phyloP scores from a whole-genome alignment of 2,113 vertebrate genomes.

The Pachyramphus minor region DNA sequence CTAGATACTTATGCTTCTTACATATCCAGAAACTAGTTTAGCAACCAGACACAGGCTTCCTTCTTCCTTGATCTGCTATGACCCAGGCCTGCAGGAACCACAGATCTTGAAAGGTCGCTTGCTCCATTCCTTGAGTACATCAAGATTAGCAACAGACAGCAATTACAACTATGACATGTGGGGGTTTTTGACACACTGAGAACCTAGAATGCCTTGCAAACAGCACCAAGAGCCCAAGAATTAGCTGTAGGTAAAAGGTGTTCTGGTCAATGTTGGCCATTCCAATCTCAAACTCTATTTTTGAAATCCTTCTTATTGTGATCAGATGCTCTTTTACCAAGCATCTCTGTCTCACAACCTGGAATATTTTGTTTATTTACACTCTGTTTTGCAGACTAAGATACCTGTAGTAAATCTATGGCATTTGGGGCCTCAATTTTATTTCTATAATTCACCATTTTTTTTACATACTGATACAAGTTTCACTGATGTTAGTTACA shows the following conservation, averaged over 20 bases:
- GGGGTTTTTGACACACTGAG: not conserved
- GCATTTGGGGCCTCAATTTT: not conserved
- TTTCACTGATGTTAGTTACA: not conserved
- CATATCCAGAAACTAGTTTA: not conserved
- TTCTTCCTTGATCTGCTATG: not conserved
- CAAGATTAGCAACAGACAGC: not conserved
- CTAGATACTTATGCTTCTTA: not conserved
- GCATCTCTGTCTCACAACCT: not conserved
- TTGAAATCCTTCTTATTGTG: not conserved
- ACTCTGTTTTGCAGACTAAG: not conserved
- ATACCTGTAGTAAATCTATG: not conserved
- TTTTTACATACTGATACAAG: not conserved
- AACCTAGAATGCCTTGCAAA: not conserved
- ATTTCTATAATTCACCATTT: not conserved
- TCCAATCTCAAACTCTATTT: not conserved
- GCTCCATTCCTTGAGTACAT: not conserved
- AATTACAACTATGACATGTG: not conserved
- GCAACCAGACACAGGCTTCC: not conserved
- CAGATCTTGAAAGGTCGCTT: not conserved
- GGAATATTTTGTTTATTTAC: not conserved
- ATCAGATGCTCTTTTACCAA: not conserved
- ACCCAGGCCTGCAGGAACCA: not conserved
- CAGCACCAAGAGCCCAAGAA: not conserved
- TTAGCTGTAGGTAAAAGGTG: not conserved
- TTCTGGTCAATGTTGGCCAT: not conserved